Evolutionary conservation across 2,797 vertebrate species (phyloP).

Genomic region (Gorsachius magnificus): DNA sequence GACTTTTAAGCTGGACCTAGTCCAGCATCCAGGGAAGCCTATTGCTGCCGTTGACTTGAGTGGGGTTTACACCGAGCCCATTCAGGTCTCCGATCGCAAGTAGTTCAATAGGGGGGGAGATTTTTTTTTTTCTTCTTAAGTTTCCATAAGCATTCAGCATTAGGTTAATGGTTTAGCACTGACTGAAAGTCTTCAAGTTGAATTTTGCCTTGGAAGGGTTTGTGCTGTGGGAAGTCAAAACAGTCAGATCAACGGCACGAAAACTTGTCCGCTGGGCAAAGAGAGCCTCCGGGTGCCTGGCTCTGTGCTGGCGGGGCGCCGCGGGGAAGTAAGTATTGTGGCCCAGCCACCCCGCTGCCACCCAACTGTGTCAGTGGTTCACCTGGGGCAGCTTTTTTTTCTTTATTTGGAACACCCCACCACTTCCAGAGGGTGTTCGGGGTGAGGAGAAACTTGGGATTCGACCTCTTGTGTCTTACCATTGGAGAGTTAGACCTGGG

Average conservation of each 20-base stretch:
- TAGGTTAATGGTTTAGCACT: background rate
- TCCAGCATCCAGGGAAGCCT: slow-evolving; percentile 42
- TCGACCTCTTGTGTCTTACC: background rate
- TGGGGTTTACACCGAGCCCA: slow-evolving; percentile 18
- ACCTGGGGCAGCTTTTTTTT: background rate
- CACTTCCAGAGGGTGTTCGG: background rate
- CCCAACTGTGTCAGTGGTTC: accelerated
- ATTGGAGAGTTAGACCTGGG: background rate
- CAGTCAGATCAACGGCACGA: background rate
- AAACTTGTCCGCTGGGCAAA: background rate
- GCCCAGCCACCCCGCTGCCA: background rate
- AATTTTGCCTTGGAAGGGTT: slow-evolving; percentile 10
- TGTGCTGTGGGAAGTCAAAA: background rate
- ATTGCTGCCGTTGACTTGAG: background rate
- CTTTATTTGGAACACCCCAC: background rate
- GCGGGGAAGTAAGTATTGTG: background rate
- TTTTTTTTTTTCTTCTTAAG: slow-evolving; percentile 4
- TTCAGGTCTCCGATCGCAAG: slow-evolving; percentile 49
- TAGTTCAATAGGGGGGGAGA: background rate
- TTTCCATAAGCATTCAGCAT: background rate
- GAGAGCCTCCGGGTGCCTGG: background rate
- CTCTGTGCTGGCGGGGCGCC: background rate
- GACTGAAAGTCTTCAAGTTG: background rate
- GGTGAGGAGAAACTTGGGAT: background rate
- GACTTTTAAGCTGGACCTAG: slow-evolving; percentile 53